Percentiles rank a stretch among this genome's conserved stretches.
Evolutionary conservation across 2,797 vertebrate species (phyloP).

Genomic region (Mionectes olivaceus): DNA sequence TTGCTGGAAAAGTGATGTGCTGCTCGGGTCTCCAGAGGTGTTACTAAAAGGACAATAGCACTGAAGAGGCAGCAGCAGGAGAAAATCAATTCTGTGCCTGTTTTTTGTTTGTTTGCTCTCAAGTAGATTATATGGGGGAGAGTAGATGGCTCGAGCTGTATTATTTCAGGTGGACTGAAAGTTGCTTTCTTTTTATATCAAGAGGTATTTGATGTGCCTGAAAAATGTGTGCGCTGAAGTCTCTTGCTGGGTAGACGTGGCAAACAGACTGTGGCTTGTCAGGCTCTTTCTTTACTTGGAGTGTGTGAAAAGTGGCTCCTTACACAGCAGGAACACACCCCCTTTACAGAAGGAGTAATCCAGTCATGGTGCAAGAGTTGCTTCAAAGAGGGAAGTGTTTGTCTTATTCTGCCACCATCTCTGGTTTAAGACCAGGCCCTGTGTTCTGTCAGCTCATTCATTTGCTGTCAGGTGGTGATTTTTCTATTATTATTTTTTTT

Average conservation of each 20-base stretch:
- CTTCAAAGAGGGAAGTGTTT: neutral
- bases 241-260: neutral
- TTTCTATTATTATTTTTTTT: neutral
- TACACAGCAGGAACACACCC: neutral
- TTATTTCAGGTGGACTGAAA: neutral
- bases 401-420: neutral
- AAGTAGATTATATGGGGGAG: neutral
- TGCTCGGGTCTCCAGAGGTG: neutral
- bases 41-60: constrained; percentile 22
- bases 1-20: constrained; percentile 20
- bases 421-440: neutral
- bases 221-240: neutral
- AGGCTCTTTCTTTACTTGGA: neutral
- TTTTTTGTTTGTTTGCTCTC: constrained; percentile 34
- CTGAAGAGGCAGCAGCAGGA: neutral
- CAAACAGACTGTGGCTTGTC: neutral
- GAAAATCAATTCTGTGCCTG: constrained; percentile 2
- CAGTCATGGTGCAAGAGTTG: neutral
- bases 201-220: neutral
- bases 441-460: neutral
- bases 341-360: neutral
- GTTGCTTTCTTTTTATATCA: neutral
- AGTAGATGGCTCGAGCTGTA: neutral
- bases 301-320: neutral
- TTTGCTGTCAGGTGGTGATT: neutral